Evolutionary conservation across 1,140 invertebrate species (phyloP).

Genomic region (Coboldia fuscipes): DNA sequence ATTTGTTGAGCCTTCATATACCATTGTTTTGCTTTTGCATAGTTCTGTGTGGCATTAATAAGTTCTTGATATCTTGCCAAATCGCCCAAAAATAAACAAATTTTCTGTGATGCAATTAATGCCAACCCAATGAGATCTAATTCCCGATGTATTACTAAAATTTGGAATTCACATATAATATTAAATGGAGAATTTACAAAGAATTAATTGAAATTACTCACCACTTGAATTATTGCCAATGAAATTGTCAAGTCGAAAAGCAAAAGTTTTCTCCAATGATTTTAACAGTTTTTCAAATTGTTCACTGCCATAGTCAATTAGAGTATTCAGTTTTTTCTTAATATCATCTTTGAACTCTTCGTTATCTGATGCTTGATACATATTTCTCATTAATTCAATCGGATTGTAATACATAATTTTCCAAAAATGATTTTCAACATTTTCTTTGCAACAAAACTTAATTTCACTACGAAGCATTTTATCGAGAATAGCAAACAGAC

Average conservation of each 20-base stretch:
- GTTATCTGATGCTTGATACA: no score
- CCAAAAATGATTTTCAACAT: conserved; percentile 81
- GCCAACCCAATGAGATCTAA: conserved; percentile 49
- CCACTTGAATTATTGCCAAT: conserved; percentile 13
- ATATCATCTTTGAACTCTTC: conserved; percentile 34
- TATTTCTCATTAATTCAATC: no score
- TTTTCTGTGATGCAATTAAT: conserved; percentile 64
- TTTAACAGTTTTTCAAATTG: conserved; percentile 60
- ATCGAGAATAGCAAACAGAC: no score
- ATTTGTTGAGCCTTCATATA: conserved; percentile 86
- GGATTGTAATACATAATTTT: conserved; percentile 81
- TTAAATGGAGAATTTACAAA: conserved; percentile 16
- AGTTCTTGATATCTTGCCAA: conserved; percentile 75
- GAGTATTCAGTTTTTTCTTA: conserved; percentile 38
- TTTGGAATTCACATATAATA: conserved; percentile 23
- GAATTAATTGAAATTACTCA: conserved; percentile 8
- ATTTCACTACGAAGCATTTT: conserved; percentile 58
- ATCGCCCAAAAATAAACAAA: conserved; percentile 77
- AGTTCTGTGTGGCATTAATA: conserved; percentile 63
- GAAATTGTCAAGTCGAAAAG: conserved; percentile 46
- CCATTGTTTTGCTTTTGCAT: conserved; percentile 64
- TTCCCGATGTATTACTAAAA: conserved; percentile 30
- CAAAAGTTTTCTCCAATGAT: conserved; percentile 47
- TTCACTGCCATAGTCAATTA: conserved; percentile 58
- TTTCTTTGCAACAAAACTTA: conserved; percentile 71